Conservation (phyloP, 2,113 vertebrate species). For the Psophia crepitans region DNA sequence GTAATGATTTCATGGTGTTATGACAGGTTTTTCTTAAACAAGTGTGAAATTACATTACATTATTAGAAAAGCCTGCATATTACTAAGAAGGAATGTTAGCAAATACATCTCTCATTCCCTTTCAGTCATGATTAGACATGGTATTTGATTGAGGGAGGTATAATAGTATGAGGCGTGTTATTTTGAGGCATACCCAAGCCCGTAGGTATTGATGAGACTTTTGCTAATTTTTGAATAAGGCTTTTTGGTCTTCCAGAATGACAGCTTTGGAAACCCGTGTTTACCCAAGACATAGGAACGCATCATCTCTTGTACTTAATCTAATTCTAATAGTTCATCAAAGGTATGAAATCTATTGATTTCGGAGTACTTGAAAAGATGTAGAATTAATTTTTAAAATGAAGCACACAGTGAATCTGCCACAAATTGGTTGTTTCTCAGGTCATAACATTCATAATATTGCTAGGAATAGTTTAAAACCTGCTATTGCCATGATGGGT, state of each 20-base stretch:
- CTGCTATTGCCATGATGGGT: not conserved
- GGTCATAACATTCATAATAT: not conserved
- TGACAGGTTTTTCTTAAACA: not conserved
- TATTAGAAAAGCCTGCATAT: not conserved
- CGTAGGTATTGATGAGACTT: not conserved
- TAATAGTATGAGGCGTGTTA: not conserved
- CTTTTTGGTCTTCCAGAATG: not conserved
- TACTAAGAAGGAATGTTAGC: not conserved
- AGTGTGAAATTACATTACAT: not conserved
- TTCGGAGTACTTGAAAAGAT: not conserved
- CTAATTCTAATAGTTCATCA: not conserved
- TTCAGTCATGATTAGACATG: not conserved
- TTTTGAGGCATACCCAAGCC: not conserved
- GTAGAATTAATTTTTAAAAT: conserved; percentile 34
- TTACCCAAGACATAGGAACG: not conserved
- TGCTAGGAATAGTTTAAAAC: not conserved
- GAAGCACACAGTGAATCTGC: not conserved
- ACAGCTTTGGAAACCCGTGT: not conserved
- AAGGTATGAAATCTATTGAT: conserved; percentile 11
- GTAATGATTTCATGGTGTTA: not conserved
- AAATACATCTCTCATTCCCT: not conserved
- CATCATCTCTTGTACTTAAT: not conserved
- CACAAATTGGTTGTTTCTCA: not conserved
- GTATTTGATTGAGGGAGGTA: not conserved
- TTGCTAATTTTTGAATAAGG: not conserved